Conservation (phyloP, 2,113 vertebrate genomes). For the Heliornis fulica region DNA sequence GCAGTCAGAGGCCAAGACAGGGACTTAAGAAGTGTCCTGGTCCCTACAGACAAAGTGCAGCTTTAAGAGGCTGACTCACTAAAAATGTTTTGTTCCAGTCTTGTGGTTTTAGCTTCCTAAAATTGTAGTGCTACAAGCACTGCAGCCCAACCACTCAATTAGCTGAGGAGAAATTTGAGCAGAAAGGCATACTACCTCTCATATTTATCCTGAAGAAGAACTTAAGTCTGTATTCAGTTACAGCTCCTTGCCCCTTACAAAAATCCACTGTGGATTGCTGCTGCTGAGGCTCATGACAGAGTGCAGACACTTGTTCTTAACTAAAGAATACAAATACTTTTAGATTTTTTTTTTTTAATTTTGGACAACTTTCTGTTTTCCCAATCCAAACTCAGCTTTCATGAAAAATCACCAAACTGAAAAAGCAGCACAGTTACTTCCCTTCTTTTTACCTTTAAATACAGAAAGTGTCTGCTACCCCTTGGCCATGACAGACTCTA, state of each 20-base stretch:
- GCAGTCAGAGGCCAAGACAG: not conserved
- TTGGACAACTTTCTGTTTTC: not conserved
- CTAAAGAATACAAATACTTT: not conserved
- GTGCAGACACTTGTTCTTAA: not conserved
- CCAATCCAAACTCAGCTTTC: not conserved
- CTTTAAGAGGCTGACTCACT: not conserved
- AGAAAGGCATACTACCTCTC: not conserved
- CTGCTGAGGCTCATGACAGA: not conserved
- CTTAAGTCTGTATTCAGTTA: not conserved
- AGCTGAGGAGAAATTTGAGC: not conserved
- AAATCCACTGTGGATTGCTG: not conserved
- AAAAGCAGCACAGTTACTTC: not conserved
- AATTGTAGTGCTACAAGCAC: not conserved
- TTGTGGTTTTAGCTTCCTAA: not conserved
- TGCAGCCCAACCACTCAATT: not conserved
- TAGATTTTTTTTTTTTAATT: not conserved
- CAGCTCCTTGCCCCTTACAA: not conserved
- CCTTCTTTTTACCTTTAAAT: not conserved
- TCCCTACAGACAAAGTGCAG: not conserved
- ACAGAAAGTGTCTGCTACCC: accelerated
- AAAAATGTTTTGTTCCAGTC: not conserved
- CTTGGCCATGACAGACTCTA: not conserved
- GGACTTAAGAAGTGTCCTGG: not conserved
- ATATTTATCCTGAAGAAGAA: not conserved
- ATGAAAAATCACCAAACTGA: not conserved